These are phyloP conservation scores for Dascyllus trimaculatus DNA, from an alignment of 2,113 vertebrate genomes.

Conservation along the genomic window DNA sequence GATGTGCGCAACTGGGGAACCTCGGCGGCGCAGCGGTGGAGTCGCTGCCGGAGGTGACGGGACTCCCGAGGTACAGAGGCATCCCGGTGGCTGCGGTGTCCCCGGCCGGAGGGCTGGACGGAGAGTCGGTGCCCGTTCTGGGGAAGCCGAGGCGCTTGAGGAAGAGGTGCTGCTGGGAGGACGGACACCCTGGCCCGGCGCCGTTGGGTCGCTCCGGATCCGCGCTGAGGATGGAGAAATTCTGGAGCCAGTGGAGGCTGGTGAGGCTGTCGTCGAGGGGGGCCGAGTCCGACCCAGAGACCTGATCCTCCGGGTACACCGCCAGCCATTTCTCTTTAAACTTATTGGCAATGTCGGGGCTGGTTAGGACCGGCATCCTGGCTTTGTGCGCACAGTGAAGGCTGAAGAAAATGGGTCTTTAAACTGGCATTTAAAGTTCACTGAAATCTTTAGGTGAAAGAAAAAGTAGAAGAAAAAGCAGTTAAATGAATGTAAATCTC, in stretches of 20 bases:
- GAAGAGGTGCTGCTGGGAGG: slow-evolving; percentile 77
- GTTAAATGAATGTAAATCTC: background rate
- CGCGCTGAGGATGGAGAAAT: slow-evolving; percentile 88
- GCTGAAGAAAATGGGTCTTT: slow-evolving; percentile 44
- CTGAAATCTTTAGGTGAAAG: background rate
- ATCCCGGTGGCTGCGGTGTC: slow-evolving; percentile 87
- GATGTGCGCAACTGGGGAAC: slow-evolving; percentile 62
- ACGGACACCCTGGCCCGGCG: slow-evolving; percentile 64
- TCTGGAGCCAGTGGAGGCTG: slow-evolving; percentile 91
- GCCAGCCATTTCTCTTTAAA: slow-evolving; percentile 84
- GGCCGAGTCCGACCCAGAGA: slow-evolving; percentile 67
- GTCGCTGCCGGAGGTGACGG: slow-evolving; percentile 80
- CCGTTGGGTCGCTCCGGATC: slow-evolving; percentile 80
- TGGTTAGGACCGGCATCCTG: slow-evolving; percentile 86
- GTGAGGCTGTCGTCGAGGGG: slow-evolving; percentile 89
- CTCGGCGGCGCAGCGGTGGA: slow-evolving; percentile 51
- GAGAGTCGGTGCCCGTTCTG: slow-evolving; percentile 80
- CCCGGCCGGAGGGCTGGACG: slow-evolving; percentile 87
- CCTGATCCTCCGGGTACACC: slow-evolving; percentile 78
- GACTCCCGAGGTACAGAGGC: slow-evolving; percentile 82
- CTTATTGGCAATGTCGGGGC: slow-evolving; percentile 82
- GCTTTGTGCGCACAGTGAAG: slow-evolving; percentile 35
- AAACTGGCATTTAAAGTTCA: slow-evolving; percentile 73
- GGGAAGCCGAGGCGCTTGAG: slow-evolving; percentile 75
- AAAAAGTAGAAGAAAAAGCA: slow-evolving; percentile 2